Conservation (phyloP, 2,113 vertebrate genomes). For the Platanista minor region DNA sequence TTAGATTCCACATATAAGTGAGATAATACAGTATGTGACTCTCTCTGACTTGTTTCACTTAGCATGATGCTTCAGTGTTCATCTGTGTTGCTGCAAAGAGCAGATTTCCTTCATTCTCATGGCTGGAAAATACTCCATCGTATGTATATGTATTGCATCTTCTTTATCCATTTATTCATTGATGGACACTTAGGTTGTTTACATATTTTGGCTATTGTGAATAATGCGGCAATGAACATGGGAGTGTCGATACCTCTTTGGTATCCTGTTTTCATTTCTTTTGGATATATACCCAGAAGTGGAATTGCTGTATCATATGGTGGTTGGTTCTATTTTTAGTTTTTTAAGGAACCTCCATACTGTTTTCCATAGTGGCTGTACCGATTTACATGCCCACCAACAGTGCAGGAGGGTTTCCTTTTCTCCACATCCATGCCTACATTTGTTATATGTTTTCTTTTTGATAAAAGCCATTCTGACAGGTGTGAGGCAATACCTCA, state of each 20-base stretch:
- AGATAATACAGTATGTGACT: not conserved
- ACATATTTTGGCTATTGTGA: not conserved
- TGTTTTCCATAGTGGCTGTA: not conserved
- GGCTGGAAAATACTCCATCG: not conserved
- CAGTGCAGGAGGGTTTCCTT: not conserved
- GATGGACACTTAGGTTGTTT: not conserved
- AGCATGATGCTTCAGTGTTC: not conserved
- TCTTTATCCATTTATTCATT: not conserved
- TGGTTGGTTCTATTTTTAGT: not conserved
- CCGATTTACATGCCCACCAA: not conserved
- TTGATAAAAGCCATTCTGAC: not conserved
- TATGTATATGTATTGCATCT: not conserved
- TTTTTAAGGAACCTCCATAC: not conserved
- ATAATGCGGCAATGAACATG: not conserved
- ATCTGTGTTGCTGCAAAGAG: not conserved
- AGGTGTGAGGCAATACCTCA: not conserved
- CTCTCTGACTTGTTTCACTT: not conserved
- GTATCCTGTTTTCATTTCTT: not conserved
- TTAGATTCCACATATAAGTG: not conserved
- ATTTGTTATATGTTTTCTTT: not conserved
- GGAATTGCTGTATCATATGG: not conserved
- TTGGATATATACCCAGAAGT: not conserved
- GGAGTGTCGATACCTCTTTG: not conserved
- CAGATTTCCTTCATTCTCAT: not conserved
- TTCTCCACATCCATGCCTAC: not conserved